Base-by-base conservation (phyloP, 2,888 invertebrate species). In the Erebia aethiops region DNA sequence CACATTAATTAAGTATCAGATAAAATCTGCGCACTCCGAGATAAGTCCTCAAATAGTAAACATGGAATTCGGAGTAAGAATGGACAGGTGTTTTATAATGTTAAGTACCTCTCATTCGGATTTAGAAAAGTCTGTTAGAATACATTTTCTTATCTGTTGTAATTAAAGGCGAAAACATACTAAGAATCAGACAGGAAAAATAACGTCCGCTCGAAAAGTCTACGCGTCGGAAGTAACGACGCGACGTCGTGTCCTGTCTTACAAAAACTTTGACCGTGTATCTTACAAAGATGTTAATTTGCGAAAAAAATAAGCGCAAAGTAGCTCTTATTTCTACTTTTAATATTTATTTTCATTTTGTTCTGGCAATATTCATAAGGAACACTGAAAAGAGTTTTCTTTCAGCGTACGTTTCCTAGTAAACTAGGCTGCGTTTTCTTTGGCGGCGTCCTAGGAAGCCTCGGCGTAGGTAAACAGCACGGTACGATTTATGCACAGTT, bases 401-500 rank as follows among this genome's bases (percentile, higher is more conserved):
- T 89, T 88, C 84, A 88, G 78, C 78, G 61, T 75, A 79, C 76
- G 76, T 75, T 75, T 76, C 74, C 74, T 74, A 78, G 81, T 79
- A 86, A 91, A 91, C 83, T 88, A 87, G 90, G 88, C 88, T 91
- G 88, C 84, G 84, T 87, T 88, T 91, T 91, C 88, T 91, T 91
- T 91, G 86, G 86, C 83, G 83, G 82, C 82, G 83, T 86, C 83
- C 86, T 86, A 88, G 88, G 86, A 85, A 88, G 86, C 84, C 82
- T 84, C 83, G 84, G 80, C 85, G 89, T 87, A 81, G 84, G 91
- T 88, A 92, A 92, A 93, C 92, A 93, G 80, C 81, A 82, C 83
- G 87, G 85, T 86, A 84, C 87, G 91, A 90, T 92, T 91, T 91
- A 92, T 90, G 89, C 90, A 86, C 84, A 88, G 91, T 87, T 91